These are phyloP conservation scores for Tanypteryx hageni DNA, from an alignment of 2,888 invertebrate species.

Conservation along the genomic window DNA sequence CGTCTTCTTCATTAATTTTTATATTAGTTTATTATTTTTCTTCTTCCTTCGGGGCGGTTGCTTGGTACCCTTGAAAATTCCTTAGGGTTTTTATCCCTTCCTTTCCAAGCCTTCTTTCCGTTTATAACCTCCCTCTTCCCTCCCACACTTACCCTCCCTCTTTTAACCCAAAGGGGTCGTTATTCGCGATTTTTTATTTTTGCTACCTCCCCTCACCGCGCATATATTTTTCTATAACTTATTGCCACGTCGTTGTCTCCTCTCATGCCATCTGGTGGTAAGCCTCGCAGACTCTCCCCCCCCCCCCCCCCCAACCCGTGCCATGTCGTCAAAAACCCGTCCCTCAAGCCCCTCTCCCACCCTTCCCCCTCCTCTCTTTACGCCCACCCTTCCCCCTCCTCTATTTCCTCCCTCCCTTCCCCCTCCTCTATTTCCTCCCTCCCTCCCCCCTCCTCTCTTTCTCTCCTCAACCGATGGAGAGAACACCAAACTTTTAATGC, in stretches of 20 bases:
- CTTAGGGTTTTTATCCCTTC: background rate
- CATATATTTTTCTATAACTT: slow-evolving; percentile 62
- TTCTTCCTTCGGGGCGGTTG: background rate
- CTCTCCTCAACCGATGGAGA: background rate
- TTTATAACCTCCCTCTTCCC: slow-evolving; percentile 21
- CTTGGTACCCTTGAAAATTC: too few species aligned
- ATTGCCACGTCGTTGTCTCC: slow-evolving; percentile 52
- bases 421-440: slow-evolving; percentile 11
- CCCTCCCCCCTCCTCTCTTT: background rate
- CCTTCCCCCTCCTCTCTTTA: background rate
- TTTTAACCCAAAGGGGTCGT: slow-evolving; percentile 3
- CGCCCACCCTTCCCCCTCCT: background rate
- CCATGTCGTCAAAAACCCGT: background rate
- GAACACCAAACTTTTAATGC: slow-evolving; percentile 49
- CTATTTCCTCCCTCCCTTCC: background rate
- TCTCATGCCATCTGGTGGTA: slow-evolving; percentile 59
- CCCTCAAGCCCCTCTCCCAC: background rate
- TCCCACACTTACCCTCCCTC: background rate
- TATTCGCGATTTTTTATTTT: slow-evolving; percentile 44
- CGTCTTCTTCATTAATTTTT: slow-evolving; percentile 60
- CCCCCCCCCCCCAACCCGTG: background rate
- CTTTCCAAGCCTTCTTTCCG: background rate
- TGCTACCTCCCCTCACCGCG: background rate
- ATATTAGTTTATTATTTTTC: slow-evolving; percentile 49
- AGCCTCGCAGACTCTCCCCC: slow-evolving; percentile 27